Conservation (phyloP, 2,113 vertebrate species). For the Canis aureus region DNA sequence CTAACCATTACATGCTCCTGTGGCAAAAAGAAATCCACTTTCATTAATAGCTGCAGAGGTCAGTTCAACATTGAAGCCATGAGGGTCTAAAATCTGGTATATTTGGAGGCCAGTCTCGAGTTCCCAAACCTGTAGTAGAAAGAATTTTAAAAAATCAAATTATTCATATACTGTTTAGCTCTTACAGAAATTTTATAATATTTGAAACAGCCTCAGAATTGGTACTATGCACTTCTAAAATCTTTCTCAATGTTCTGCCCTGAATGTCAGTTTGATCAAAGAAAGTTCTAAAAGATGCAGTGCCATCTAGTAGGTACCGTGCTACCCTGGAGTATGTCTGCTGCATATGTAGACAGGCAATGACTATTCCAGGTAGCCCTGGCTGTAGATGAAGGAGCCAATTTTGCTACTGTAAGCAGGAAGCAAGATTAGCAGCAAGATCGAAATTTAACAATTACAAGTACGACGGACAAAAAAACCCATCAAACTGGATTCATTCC, state of each 20-base stretch:
- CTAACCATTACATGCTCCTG: constrained; percentile 88
- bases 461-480: neutral
- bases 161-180: neutral
- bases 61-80: constrained; percentile 85
- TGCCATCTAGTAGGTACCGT: neutral
- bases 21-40: constrained; percentile 85
- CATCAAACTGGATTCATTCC: neutral
- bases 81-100: constrained; percentile 86
- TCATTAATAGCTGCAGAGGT: constrained; percentile 84
- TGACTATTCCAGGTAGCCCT: neutral
- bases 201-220: neutral
- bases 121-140: constrained; percentile 86
- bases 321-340: neutral
- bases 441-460: neutral
- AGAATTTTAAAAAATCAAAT: constrained; percentile 6
- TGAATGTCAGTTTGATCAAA: neutral
- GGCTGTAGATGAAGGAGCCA: neutral
- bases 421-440: neutral
- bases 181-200: neutral
- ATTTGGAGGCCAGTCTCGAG: constrained; percentile 86
- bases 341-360: neutral
- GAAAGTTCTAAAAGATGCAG: neutral
- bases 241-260: neutral
- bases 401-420: neutral
- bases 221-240: neutral